Percentiles rank a stretch among this genome's conserved stretches.
phyloP scores from a whole-genome alignment of 2,888 invertebrate genomes.

The Byasa hedistus region DNA sequence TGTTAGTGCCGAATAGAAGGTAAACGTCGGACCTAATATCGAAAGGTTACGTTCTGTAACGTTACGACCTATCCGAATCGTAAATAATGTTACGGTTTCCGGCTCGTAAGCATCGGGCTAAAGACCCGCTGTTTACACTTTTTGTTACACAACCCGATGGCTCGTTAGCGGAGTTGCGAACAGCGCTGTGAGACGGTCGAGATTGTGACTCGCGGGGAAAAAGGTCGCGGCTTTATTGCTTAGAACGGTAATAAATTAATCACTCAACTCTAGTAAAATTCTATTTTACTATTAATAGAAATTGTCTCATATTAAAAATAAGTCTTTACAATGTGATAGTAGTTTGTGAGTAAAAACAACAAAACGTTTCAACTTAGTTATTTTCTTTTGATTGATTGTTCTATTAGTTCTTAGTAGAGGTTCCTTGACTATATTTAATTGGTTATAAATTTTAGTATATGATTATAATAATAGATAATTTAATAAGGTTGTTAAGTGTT shows the following conservation, averaged over 20 bases:
- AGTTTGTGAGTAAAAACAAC: too few species aligned
- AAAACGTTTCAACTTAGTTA: too few species aligned
- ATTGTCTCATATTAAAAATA: constrained; percentile 10
- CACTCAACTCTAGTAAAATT: constrained; percentile 8
- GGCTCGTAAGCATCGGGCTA: constrained; percentile 40
- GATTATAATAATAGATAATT: too few species aligned
- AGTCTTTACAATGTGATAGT: constrained; percentile 2
- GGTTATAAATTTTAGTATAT: too few species aligned
- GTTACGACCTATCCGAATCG: constrained; percentile 50
- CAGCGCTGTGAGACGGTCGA: constrained; percentile 8
- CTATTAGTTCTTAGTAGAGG: too few species aligned
- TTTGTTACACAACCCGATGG: constrained; percentile 48
- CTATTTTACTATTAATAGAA: constrained; percentile 15
- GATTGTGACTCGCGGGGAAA: constrained; percentile 16
- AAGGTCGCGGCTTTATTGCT: constrained; percentile 24
- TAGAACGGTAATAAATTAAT: constrained; percentile 23
- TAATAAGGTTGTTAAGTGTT: too few species aligned
- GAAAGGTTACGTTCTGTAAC: constrained; percentile 51
- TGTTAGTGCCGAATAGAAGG: too few species aligned
- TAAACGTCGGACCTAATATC: too few species aligned
- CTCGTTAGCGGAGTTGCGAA: constrained; percentile 16
- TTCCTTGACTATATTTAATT: too few species aligned
- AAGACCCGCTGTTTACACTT: constrained; percentile 48
- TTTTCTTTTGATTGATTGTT: too few species aligned
- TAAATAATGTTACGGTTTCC: constrained; percentile 57